These are phyloP conservation scores for Cheilosia vulpina DNA, from an alignment of 2,888 invertebrate genomes.

Conservation along the genomic window DNA sequence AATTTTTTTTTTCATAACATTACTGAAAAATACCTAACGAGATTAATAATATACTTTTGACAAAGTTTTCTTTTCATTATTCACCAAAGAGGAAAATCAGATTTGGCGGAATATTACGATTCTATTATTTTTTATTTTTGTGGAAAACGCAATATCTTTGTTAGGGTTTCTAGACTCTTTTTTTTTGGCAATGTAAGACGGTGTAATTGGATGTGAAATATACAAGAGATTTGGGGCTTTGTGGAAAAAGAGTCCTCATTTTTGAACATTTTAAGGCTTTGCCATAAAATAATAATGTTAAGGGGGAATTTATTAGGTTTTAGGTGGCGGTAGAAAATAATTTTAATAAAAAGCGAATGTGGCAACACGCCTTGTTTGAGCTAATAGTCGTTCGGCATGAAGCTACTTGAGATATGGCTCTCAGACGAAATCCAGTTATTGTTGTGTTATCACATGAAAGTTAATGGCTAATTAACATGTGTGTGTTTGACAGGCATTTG, in stretches of 20 bases:
- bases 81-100: slow-evolving; percentile 25
- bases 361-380: no score
- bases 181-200: no score
- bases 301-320: background rate
- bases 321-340: background rate
- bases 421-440: no score
- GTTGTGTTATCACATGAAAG: no score
- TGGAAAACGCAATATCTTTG: slow-evolving; percentile 13
- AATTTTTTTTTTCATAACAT: slow-evolving; percentile 9
- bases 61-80: slow-evolving; percentile 11
- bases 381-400: no score
- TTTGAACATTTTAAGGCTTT: background rate
- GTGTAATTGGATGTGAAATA: slow-evolving; percentile 45
- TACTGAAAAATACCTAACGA: slow-evolving; percentile 21
- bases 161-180: background rate
- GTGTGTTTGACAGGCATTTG: no score
- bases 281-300: background rate
- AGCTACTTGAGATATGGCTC: no score
- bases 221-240: background rate
- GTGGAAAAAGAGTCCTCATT: background rate
- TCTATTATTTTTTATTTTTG: background rate
- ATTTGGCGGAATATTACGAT: slow-evolving; percentile 26
- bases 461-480: no score
- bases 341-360: no score
- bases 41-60: slow-evolving; percentile 43